A percentile compares a stretch with the other conserved stretches of the same genome.
Conservation (phyloP, 2,797 vertebrate species). For the Poecilia picta region DNA sequence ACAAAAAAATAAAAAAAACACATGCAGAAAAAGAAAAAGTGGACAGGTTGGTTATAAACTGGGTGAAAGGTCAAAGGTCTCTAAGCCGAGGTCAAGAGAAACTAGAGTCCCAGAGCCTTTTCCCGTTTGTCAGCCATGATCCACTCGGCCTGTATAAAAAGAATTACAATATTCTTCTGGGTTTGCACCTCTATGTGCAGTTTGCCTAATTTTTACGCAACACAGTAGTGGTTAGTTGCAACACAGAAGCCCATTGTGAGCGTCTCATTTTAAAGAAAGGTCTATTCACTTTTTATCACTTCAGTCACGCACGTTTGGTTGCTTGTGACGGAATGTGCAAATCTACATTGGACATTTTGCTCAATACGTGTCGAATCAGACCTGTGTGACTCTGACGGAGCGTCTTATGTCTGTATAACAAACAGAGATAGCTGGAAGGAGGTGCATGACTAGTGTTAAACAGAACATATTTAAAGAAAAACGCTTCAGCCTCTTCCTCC, state of each 20-base stretch:
- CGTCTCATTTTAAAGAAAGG: constrained; percentile 35
- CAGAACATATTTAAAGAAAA: no score
- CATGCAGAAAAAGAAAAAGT: background rate
- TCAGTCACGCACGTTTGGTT: constrained; percentile 24
- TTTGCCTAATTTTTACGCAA: constrained; percentile 32
- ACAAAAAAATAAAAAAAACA: background rate
- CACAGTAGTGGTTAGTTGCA: constrained; percentile 2
- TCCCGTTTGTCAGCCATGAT: background rate
- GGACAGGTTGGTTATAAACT: background rate
- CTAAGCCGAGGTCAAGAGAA: background rate
- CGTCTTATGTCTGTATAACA: background rate
- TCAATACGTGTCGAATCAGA: constrained; percentile 1
- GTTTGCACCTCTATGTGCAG: constrained; percentile 23
- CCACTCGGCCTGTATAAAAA: background rate
- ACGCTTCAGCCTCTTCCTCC: constrained; percentile 27
- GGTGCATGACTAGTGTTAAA: constrained; percentile 1
- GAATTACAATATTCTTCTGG: constrained; percentile 1
- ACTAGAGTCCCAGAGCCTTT: background rate
- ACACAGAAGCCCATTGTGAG: constrained; percentile 37
- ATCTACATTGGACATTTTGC: constrained; percentile 12
- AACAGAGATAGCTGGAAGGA: background rate
- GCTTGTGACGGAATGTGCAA: constrained; percentile 44
- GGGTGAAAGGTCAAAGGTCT: background rate
- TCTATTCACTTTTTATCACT: constrained; percentile 49
- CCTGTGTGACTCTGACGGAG: constrained; percentile 35